phyloP scores from a whole-genome alignment of 2,888 invertebrate genomes.

The Oligia strigilis region DNA sequence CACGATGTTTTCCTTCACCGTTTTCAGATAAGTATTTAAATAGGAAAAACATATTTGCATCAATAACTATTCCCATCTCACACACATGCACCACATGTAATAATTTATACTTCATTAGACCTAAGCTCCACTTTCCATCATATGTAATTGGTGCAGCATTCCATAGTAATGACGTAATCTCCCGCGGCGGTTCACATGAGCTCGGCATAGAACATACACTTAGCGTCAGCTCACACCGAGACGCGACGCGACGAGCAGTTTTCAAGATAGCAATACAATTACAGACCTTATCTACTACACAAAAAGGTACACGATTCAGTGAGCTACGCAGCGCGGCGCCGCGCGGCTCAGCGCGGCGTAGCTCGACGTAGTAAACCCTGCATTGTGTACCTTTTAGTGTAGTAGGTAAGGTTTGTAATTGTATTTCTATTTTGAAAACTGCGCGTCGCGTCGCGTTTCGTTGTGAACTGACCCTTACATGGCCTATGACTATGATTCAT shows the following conservation, averaged over 20 bases:
- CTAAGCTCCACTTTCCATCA: conserved; percentile 67
- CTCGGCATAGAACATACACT: conserved; percentile 61
- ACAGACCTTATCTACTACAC: no score
- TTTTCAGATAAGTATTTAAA: neutral
- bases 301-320: no score
- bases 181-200: conserved; percentile 67
- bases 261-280: no score
- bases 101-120: conserved; percentile 12
- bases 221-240: conserved; percentile 42
- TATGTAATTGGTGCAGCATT: conserved; percentile 80
- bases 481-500: conserved; percentile 65
- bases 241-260: neutral
- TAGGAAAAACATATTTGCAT: neutral
- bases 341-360: no score
- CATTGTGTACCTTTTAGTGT: no score
- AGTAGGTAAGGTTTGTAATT: no score
- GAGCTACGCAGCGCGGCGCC: no score
- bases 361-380: no score
- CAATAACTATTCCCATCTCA: neutral
- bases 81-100: neutral
- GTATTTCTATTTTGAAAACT: no score
- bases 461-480: conserved; percentile 35
- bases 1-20: no score
- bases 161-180: conserved; percentile 65
- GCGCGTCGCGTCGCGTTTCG: no score